Evolutionary conservation across 2,797 vertebrate species (phyloP), one percentile per base, ranked within the genome.

Genomic region (Darevskia nairensis): DNA sequence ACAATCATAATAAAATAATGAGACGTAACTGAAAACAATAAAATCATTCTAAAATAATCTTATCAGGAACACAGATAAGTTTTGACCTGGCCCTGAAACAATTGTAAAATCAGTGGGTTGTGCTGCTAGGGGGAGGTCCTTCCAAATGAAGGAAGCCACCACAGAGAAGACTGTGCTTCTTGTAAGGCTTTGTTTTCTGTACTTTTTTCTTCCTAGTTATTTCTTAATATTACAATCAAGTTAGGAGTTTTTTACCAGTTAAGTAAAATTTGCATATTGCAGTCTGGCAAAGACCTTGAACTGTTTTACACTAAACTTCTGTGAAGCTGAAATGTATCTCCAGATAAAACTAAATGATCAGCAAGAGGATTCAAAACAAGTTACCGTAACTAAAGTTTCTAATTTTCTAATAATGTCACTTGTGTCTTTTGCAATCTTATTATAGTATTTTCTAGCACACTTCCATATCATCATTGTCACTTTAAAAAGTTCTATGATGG

Each of bases 351-450:
- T 92, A 95, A 89, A 92, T 86, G 91, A 88, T 91, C 90, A 91
- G 64, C 86, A 87, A 91, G 89, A 92, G 87, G 92, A 86, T 94
- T 94, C 92, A 87, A 93, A 96, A 92, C 84, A 90, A 88, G 21
- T 90, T 95, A n/a, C n/a, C n/a, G n/a, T n/a, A 96, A 95, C 91
- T 92, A 94, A 96, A 96, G 96, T 96, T 97, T 97, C 95, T 96
- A 92, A 96, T 97, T 98, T 97, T 95, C 96, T 96, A 95, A 96
- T 97, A 97, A 97, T 97, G 97, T 97, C 97, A 97, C 96, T 96
- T 94, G 94, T 97, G 96, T 97, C 97, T 97, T 93, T 89, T 90
- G 92, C 93, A 96, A 97, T 97, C 96, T 96, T 96, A 96, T 98
- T 98, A 97, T 93, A 95, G 95, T 97, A 97, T 97, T 97, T 96